Conservation (phyloP, 1,140 invertebrate genomes). For the Saccostrea cuccullata region DNA sequence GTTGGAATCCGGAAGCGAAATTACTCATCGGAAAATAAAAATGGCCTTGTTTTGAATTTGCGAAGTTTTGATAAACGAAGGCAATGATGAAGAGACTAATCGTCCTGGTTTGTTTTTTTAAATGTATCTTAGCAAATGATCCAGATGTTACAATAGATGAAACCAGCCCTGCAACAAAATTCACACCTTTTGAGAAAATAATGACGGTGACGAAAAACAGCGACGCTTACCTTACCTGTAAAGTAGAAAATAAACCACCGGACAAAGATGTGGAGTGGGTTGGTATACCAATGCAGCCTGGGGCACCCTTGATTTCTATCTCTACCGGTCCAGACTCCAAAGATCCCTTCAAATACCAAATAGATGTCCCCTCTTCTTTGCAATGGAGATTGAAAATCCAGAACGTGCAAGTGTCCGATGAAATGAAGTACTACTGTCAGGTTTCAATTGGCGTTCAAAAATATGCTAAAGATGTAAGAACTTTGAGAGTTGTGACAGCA, state of each 20-base stretch:
- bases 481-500: constrained; percentile 52
- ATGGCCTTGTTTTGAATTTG: neutral
- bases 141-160: constrained; percentile 65
- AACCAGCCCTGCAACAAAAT: constrained; percentile 58
- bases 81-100: constrained; percentile 1
- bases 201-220: constrained; percentile 62
- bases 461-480: constrained; percentile 54
- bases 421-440: constrained; percentile 65
- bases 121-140: constrained; percentile 63
- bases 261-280: constrained; percentile 62
- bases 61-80: neutral
- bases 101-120: constrained; percentile 24
- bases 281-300: constrained; percentile 32
- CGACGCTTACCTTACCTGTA: constrained; percentile 65
- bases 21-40: constrained; percentile 20
- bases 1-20: neutral
- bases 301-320: constrained; percentile 51
- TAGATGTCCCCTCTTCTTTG: constrained; percentile 65
- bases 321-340: constrained; percentile 60
- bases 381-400: constrained; percentile 67
- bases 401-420: constrained; percentile 67
- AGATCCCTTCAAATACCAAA: constrained; percentile 66
- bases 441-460: constrained; percentile 61
- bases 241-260: constrained; percentile 64
- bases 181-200: constrained; percentile 45